These are phyloP conservation scores for Hydrotaea diabolus DNA, from an alignment of 2,888 invertebrate species.

Conservation along the genomic window DNA sequence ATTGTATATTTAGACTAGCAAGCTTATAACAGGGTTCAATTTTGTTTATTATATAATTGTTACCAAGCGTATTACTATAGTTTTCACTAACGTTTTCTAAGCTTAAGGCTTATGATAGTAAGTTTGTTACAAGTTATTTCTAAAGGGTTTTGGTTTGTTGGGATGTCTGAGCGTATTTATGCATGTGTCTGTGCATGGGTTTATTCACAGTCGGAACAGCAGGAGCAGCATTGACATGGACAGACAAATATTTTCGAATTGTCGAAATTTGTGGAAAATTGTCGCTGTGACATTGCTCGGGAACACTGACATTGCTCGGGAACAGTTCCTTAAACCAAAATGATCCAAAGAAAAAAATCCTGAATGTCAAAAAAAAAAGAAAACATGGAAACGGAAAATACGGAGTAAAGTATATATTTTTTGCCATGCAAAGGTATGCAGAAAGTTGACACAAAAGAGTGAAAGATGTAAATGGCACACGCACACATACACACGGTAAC, in stretches of 20 bases:
- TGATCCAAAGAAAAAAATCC: neutral
- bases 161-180: no score
- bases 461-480: conserved; percentile 17
- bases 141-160: no score
- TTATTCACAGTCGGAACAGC: conserved; percentile 11
- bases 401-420: neutral
- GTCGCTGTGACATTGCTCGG: neutral
- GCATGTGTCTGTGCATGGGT: no score
- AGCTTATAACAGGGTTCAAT: no score
- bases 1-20: no score
- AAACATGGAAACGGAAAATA: neutral
- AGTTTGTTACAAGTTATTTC: no score
- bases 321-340: neutral
- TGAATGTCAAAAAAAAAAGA: neutral
- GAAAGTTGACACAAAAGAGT: conserved; percentile 2
- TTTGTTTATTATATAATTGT: no score
- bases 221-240: neutral
- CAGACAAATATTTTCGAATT: neutral
- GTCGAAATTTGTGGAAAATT: neutral
- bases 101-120: no score
- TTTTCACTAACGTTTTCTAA: no score
- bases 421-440: neutral
- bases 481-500: neutral
- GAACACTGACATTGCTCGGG: neutral
- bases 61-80: no score